Evolutionary conservation across 1,140 invertebrate species (phyloP), one percentile per base, ranked within the genome.

Genomic region (Listronotus oregonensis): DNA sequence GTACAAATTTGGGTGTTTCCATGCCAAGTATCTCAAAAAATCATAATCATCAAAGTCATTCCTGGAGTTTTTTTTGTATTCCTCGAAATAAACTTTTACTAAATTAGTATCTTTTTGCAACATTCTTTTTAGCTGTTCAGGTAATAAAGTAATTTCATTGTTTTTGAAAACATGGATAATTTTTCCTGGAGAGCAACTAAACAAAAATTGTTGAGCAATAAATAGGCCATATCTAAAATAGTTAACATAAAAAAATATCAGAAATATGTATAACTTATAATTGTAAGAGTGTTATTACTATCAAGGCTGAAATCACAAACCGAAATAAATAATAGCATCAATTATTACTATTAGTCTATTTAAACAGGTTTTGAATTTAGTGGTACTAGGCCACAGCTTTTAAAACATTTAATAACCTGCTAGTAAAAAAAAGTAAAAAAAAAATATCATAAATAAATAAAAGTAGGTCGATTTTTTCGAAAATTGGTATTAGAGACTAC

Each of bases 181-280:
- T 46, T 44, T 63, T 11, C 6, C 12, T 51, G 37, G 11, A 37
- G 60, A 63, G 34, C 60, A 63, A 37, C 60, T 46, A 27, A 63
- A 63, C 3, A 63, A 18, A 12, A 63, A 34, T 8, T 54, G 49
- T 14, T 63, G 5, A 21, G 60, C 50, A 15, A 54, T 18, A 37
- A 43, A 51, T 6, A 54, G n/a, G 5, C 60, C 60, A 63, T 63
- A 63, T 46, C 60, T 63, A 63, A 63, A 54, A 39, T 34, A 39
- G 4, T 14, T 37, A n/a, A 54, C 37, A 37, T 4, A 10, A 27
- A 21, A 9, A 8, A 14, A 15, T 17, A 3, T n/a, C 17, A 46
- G 14, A 1, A 2, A n/a, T 15, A 46, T 11, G 4, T 17, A 46
- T 27, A 27, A 27, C 21, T 27, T 27, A 27, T 27, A 27, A 27